Conservation (phyloP, 2,888 invertebrate genomes). For the Aphidius colemani region DNA sequence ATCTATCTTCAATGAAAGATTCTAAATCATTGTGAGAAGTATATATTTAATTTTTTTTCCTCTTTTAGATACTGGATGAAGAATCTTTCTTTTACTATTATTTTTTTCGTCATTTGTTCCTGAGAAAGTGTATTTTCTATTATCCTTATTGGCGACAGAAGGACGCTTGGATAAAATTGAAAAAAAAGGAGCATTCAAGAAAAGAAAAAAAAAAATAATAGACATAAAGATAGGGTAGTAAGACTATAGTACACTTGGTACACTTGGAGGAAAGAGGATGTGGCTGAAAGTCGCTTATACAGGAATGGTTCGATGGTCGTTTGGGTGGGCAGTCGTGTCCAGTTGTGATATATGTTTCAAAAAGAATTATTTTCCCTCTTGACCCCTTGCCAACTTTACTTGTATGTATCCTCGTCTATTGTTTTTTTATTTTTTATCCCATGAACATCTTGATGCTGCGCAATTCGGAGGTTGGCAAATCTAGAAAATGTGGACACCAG, state of each 20-base stretch:
- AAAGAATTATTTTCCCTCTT: conserved; percentile 20
- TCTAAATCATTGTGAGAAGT: conserved; percentile 22
- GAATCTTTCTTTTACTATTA: conserved; percentile 17
- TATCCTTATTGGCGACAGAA: conserved; percentile 36
- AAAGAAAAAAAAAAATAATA: conserved; percentile 6
- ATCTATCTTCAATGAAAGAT: conserved; percentile 6
- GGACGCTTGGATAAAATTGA: conserved; percentile 17
- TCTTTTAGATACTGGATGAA: conserved; percentile 9
- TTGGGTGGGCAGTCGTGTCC: conserved; percentile 42
- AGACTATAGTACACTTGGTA: conserved; percentile 20
- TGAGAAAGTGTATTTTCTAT: conserved; percentile 35
- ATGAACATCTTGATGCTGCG: conserved; percentile 19
- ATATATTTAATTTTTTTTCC: neutral
- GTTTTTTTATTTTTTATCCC: neutral
- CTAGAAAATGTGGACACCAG: conserved; percentile 57
- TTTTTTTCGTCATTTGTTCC: conserved; percentile 8
- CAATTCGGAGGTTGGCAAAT: conserved; percentile 42
- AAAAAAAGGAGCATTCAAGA: conserved; percentile 10
- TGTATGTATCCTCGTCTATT: conserved; percentile 8
- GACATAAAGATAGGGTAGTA: conserved; percentile 2
- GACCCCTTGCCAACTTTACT: conserved; percentile 33
- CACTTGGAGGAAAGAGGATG: conserved; percentile 25
- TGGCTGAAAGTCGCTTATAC: conserved; percentile 28
- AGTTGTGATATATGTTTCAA: conserved; percentile 39
- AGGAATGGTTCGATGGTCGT: conserved; percentile 32